Evolutionary conservation across 2,113 vertebrate species (phyloP), one percentile per base, ranked within the genome.

Genomic region (Prinia subflava): DNA sequence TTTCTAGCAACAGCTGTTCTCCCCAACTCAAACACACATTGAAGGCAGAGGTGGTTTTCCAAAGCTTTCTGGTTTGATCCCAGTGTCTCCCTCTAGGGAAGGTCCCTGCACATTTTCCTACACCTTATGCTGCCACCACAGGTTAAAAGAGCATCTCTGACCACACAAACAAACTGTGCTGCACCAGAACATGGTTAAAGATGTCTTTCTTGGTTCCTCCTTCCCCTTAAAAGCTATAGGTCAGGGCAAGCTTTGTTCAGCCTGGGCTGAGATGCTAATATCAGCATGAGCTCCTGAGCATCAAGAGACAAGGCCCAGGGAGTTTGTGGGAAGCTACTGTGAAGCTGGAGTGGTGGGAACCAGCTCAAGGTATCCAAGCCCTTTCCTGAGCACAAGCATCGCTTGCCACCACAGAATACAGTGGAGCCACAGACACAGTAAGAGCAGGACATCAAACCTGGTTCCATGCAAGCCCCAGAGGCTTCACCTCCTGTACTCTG

Each of bases 131-230:
- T 73, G 44, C 49, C 25, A 37, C 13, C 1, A 19, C 39, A 60
- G n/a, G 22, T 37, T 46, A 30, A 79, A 62, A 42, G 22, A 80
- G 17, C 20, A 41, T 33, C 42, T 41, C 28, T 50, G 44, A 68
- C 8, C 27, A 42, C 22, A 16, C 20, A 44, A 55, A 16, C 20
- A 44, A 55, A 41, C 21, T 15, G 18, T 37, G 17, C 47, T 31
- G 35, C 44, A 41, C 47, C 0, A 0, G 23, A 65, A 63, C 5
- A 5, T 1, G 4, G 44, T 47, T 62, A 53, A 62, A 84, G n/a
- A 15, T 50, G 42, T 35, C 33, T 47, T 37, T 83, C 53, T 30
- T 39, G 18, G 30, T 55, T 33, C 13, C 41, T 73, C 39, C 55
- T 65, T 87, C 15, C 46, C 55, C 31, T 70, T 1, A 4, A 10